Evolutionary conservation across 2,888 invertebrate genomes (phyloP).

Genomic region (Chalcosyrphus nemorum): DNA sequence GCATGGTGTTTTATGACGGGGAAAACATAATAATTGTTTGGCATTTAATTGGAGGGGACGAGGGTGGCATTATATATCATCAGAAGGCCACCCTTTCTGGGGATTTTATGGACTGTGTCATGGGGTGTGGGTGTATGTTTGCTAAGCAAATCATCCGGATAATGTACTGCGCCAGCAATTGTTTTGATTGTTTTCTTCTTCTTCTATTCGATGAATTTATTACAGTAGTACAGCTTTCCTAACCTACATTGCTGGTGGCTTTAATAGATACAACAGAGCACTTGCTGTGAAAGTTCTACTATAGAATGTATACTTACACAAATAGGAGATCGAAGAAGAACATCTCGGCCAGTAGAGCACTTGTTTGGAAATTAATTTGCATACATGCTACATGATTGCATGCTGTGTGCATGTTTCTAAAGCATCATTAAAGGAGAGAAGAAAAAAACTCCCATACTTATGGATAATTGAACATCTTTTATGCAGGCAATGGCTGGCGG

Average conservation of each 20-base stretch:
- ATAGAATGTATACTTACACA: neutral
- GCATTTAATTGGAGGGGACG: conserved; percentile 44
- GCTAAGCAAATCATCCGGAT: conserved; percentile 71
- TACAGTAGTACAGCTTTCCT: conserved; percentile 64
- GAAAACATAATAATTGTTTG: conserved; percentile 59
- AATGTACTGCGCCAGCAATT: conserved; percentile 73
- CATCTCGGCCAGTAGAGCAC: conserved; percentile 24
- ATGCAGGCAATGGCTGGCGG: too few species aligned
- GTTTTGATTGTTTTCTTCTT: conserved; percentile 49
- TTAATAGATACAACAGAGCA: conserved; percentile 14
- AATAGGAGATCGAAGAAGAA: neutral
- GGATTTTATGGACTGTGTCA: conserved; percentile 68
- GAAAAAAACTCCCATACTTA: too few species aligned
- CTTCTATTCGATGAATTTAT: conserved; percentile 52
- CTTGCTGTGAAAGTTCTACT: conserved; percentile 50
- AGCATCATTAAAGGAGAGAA: too few species aligned
- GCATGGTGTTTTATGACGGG: conserved; percentile 60
- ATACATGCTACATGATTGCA: conserved; percentile 15
- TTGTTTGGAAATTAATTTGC: conserved; percentile 55
- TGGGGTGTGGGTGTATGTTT: conserved; percentile 62
- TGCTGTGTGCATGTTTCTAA: conserved; percentile 8
- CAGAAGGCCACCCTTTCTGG: conserved; percentile 61
- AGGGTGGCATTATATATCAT: conserved; percentile 45
- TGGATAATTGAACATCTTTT: too few species aligned
- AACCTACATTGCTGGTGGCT: conserved; percentile 60